Evolutionary conservation across 2,797 vertebrate species (phyloP).

Genomic region (Leptodactylus fallax): DNA sequence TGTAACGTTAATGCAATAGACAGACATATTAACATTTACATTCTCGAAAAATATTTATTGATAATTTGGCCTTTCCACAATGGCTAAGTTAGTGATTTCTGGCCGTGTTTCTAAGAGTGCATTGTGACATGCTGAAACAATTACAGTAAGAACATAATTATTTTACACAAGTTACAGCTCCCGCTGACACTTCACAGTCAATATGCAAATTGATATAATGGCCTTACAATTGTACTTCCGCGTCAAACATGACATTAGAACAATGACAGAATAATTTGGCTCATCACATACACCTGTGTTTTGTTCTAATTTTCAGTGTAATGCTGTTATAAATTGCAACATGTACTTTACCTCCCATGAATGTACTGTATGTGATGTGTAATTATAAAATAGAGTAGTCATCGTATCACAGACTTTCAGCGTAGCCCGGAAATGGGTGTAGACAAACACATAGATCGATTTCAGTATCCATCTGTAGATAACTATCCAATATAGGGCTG

Average conservation of each 20-base stretch:
- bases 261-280: conserved; percentile 57
- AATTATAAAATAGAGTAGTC: neutral
- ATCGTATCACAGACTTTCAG: neutral
- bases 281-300: conserved; percentile 40
- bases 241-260: conserved; percentile 49
- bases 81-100: neutral
- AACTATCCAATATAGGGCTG: neutral
- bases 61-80: neutral
- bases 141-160: conserved; percentile 27
- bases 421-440: neutral
- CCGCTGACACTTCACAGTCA: conserved; percentile 37
- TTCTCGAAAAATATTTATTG: neutral
- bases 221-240: conserved; percentile 22
- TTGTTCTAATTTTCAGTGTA: conserved; percentile 30
- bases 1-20: too few species aligned
- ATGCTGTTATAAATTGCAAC: conserved; percentile 39
- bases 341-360: conserved; percentile 32
- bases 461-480: neutral
- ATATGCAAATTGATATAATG: conserved; percentile 50
- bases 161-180: conserved; percentile 38
- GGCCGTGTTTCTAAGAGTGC: neutral
- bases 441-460: neutral
- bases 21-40: neutral
- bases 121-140: neutral
- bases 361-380: conserved; percentile 8